Evolutionary conservation across 1,140 invertebrate species (phyloP).

Genomic region (Sycobia sp.): DNA sequence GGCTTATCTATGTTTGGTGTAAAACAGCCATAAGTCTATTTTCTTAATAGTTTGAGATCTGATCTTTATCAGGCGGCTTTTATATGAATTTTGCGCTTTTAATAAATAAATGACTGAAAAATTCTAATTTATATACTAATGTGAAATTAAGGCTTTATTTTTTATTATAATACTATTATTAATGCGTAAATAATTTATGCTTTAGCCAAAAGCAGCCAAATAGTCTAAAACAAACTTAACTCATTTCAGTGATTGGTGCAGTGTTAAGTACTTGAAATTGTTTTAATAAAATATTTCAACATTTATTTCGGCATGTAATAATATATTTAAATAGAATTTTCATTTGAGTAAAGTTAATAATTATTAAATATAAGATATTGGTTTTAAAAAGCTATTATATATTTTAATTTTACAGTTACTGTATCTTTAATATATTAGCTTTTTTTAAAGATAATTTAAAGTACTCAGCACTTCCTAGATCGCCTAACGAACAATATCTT

Average conservation of each 20-base stretch:
- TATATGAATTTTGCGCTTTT: constrained; percentile 23
- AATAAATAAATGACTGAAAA: constrained; percentile 15
- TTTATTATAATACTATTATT: constrained; percentile 8
- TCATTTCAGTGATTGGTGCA: background rate
- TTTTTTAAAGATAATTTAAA: background rate
- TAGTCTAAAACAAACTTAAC: constrained; percentile 4
- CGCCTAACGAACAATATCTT: background rate
- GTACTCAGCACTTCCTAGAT: background rate
- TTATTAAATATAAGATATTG: background rate
- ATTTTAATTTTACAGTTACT: constrained; percentile 16
- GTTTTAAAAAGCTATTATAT: background rate
- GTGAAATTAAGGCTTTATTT: background rate
- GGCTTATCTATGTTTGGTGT: constrained; percentile 35
- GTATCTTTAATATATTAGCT: background rate
- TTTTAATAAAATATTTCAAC: background rate
- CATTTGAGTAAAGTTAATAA: background rate
- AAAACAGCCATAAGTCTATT: constrained; percentile 34
- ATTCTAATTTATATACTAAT: background rate
- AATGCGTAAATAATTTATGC: constrained; percentile 1
- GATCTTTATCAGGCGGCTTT: constrained; percentile 22
- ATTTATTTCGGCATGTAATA: background rate
- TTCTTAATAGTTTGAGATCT: constrained; percentile 27
- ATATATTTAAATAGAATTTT: background rate
- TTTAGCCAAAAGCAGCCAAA: background rate
- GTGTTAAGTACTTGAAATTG: constrained; percentile 9